phyloP scores from a whole-genome alignment of 2,888 invertebrate species.

The Drosophila koepferae region DNA sequence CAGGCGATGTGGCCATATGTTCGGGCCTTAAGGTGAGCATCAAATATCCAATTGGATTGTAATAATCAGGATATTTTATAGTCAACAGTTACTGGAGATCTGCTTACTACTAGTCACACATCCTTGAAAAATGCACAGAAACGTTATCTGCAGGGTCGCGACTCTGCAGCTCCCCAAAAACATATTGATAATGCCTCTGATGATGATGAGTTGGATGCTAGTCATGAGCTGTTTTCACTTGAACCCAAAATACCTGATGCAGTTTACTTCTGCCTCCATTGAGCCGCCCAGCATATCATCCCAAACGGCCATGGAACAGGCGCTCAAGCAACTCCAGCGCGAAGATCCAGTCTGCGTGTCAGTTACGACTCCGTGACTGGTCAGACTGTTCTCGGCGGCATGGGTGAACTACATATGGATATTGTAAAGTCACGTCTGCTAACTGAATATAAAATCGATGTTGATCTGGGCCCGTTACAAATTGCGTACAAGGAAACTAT shows the following conservation, averaged over 20 bases:
- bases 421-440: conserved; percentile 95
- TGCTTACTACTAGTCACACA: conserved; percentile 88
- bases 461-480: conserved; percentile 95
- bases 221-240: conserved; percentile 80
- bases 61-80: conserved; percentile 21
- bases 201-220: conserved; percentile 60
- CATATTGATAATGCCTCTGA: conserved; percentile 82
- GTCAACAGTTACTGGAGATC: conserved; percentile 91
- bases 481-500: conserved; percentile 96
- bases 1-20: conserved; percentile 96
- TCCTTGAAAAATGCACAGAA: conserved; percentile 88
- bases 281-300: conserved; percentile 94
- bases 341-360: conserved; percentile 96
- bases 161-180: neutral
- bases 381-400: conserved; percentile 95
- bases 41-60: neutral
- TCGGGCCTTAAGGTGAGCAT: conserved; percentile 91
- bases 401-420: conserved; percentile 99
- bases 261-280: conserved; percentile 98
- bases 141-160: conserved; percentile 70
- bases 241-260: conserved; percentile 94
- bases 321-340: conserved; percentile 91
- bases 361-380: conserved; percentile 91
- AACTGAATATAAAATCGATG: conserved; percentile 95
- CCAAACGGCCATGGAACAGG: conserved; percentile 91